Base-by-base conservation (phyloP, 2,113 vertebrate species). In the Stegastes partitus region DNA sequence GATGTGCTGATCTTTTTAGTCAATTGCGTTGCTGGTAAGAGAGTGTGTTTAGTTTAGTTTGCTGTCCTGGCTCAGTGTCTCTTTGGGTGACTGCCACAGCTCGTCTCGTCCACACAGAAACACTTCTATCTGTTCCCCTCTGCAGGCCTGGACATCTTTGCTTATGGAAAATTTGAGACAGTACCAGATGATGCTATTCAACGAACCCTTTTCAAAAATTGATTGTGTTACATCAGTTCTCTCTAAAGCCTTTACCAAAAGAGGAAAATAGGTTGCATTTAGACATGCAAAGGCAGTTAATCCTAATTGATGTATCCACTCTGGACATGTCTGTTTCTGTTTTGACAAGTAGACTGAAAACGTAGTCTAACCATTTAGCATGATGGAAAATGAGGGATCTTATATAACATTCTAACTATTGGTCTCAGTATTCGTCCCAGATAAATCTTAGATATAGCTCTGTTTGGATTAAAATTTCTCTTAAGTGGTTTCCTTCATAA, bases 151-250 rank as follows among this genome's bases (percentile, higher is more conserved):
- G 87, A 87, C 88, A 74, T 81, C 74, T 84, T 85, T 80, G 66
- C 72, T 88, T 59, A 80, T 90, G 93, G 92, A 94, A 94, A 94
- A 72, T 79, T 9, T 93, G 90, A 94, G 81, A 82, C 79, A 53
- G 21, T 11, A 57, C n/a, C 81, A 79, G 78, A 83, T 86, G 75
- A 87, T 68, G 83, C 86, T 78, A 71, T 84, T 87, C 74, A 39
- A 64, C 44, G 70, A 67, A 23, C 75, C 47, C 69, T 53, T 83
- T 34, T 85, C 58, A 71, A 79, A 77, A 79, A 85, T 86, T 68
- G 76, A 89, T 83, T 5, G 31, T 39, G 68, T 90, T 87, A 51
- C 75, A 79, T 82, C 83, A 90, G 64, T 57, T 49, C 39, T 63
- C 59, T 83, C 31, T 34, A n/a, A 39, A 28, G 42, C 23, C 28